These are phyloP conservation scores for Diogma glabrata DNA, from an alignment of 2,888 invertebrate species.

Conservation along the genomic window DNA sequence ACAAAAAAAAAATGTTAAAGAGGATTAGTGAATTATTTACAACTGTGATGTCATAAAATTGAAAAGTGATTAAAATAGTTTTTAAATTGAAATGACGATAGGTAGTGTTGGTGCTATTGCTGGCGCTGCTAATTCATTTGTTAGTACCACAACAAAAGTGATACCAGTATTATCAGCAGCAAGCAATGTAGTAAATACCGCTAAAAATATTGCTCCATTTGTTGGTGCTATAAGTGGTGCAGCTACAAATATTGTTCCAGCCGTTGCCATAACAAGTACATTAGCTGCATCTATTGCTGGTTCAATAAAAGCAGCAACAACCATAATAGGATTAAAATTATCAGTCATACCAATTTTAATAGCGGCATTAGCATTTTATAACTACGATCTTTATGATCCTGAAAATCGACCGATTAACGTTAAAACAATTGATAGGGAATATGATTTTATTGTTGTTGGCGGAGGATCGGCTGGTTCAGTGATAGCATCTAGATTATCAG, in stretches of 20 bases:
- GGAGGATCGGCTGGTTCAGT: slow-evolving; percentile 79
- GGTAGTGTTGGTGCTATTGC: background rate
- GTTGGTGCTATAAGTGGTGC: slow-evolving; percentile 22
- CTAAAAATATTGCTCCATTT: background rate
- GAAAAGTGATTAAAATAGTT: too few relatives aligned
- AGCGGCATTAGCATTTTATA: slow-evolving; percentile 66
- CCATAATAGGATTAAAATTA: slow-evolving; percentile 55
- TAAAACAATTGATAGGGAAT: slow-evolving; percentile 50
- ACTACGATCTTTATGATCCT: slow-evolving; percentile 75
- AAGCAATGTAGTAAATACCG: slow-evolving; percentile 1
- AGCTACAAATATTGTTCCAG: slow-evolving; percentile 26
- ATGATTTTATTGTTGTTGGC: slow-evolving; percentile 75
- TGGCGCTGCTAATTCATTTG: background rate
- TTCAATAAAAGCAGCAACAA: slow-evolving; percentile 58
- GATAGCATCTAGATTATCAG: slow-evolving; percentile 67
- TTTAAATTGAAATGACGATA: too few relatives aligned
- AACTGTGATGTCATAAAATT: too few relatives aligned
- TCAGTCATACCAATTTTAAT: slow-evolving; percentile 63
- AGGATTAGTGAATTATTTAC: too few relatives aligned
- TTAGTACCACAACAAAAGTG: background rate
- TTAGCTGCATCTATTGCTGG: slow-evolving; percentile 38
- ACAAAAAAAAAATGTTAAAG: too few relatives aligned
- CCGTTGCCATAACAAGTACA: slow-evolving; percentile 26
- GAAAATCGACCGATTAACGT: slow-evolving; percentile 68
- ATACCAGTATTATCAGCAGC: slow-evolving; percentile 1